Conservation (phyloP, 2,888 invertebrate genomes). For the Chrysolina haemoptera region DNA sequence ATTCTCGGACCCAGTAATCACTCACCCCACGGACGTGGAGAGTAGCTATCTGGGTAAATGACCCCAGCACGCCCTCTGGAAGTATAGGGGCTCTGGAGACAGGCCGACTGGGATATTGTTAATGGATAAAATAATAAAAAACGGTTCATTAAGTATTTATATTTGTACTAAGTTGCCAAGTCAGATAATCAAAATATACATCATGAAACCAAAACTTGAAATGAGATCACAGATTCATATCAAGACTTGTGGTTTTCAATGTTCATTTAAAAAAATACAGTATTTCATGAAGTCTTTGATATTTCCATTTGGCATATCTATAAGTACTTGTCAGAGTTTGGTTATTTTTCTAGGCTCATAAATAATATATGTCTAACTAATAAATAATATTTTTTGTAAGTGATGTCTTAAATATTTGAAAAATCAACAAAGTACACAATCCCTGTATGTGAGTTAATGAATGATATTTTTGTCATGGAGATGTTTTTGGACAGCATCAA, state of each 20-base stretch:
- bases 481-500: not conserved
- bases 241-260: not conserved
- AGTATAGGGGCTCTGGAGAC: no score
- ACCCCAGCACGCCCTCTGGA: no score
- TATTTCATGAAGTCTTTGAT: not conserved
- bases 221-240: not conserved
- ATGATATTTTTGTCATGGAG: not conserved
- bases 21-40: no score
- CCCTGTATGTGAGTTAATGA: not conserved
- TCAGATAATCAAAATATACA: not conserved
- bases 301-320: not conserved
- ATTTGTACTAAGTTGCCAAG: slow-evolving; percentile 2
- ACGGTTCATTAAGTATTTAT: not conserved
- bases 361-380: no score
- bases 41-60: no score
- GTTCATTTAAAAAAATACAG: not conserved
- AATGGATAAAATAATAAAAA: not conserved
- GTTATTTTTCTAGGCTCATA: no score
- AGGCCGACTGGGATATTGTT: no score
- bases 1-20: no score
- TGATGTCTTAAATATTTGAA: not conserved
- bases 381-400: not conserved
- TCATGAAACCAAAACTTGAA: not conserved
- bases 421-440: slow-evolving; percentile 8
- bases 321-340: not conserved